Evolutionary conservation across 92 coral and sea anemone species (phyloP).

Genomic region (Phenganax stokvisi): DNA sequence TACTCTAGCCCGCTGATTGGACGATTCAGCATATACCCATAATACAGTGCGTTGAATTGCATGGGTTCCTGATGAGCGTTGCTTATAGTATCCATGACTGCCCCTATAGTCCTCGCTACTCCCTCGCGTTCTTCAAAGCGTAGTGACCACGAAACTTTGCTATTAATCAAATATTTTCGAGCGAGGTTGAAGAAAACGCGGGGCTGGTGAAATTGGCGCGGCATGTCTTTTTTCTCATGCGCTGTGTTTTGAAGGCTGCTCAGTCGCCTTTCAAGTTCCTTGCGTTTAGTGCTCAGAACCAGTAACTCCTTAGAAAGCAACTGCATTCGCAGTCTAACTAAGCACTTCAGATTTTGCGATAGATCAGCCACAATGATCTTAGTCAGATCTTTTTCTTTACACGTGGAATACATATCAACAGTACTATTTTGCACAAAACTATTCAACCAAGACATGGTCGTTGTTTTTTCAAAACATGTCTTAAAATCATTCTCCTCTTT

Average conservation of each 20-base stretch:
- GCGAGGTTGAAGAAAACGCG: not conserved
- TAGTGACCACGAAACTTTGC: conserved; percentile 13
- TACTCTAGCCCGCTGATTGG: conserved; percentile 83
- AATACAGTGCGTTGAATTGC: conserved; percentile 74
- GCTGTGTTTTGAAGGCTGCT: not conserved
- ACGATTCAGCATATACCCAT: conserved; percentile 80
- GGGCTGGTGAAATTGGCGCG: not conserved
- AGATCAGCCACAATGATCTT: conserved; percentile 12
- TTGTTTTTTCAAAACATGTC: conserved; percentile 2
- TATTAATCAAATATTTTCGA: not conserved
- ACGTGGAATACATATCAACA: not conserved
- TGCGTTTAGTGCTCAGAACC: not conserved
- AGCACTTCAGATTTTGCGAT: not conserved
- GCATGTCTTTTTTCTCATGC: not conserved
- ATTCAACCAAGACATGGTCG: not conserved
- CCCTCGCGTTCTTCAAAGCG: not conserved
- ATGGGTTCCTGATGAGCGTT: conserved; percentile 53
- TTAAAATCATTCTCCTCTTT: not conserved
- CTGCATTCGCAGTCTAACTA: conserved; percentile 1
- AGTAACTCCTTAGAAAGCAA: not conserved
- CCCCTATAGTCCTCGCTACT: not conserved
- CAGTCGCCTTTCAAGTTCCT: not conserved
- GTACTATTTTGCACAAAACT: not conserved
- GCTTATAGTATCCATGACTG: conserved; percentile 1
- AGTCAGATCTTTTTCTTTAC: not conserved